Evolutionary conservation across 2,888 invertebrate species (phyloP).

Genomic region (Nipponacmea schrenckii): DNA sequence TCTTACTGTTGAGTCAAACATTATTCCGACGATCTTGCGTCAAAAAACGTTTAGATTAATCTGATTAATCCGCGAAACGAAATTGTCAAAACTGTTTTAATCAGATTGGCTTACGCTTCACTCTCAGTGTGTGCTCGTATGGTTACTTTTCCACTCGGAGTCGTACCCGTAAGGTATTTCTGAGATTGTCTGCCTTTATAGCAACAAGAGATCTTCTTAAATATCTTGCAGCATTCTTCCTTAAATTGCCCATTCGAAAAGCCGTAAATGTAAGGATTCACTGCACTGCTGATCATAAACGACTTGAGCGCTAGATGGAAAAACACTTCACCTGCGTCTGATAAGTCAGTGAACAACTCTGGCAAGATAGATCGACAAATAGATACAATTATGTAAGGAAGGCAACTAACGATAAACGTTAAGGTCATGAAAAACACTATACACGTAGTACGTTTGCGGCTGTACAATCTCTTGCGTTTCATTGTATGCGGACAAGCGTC

Average conservation of each 20-base stretch:
- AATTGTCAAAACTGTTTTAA: no score
- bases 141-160: background rate
- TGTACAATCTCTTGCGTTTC: slow-evolving; percentile 21
- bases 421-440: slow-evolving; percentile 35
- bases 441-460: slow-evolving; percentile 32
- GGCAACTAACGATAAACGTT: slow-evolving; percentile 30
- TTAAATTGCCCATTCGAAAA: slow-evolving; percentile 35
- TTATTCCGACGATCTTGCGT: no score
- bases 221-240: slow-evolving; percentile 15
- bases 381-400: slow-evolving; percentile 31
- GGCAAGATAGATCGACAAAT: slow-evolving; percentile 15
- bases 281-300: slow-evolving; percentile 31
- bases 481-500: background rate
- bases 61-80: no score
- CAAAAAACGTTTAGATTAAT: no score
- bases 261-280: slow-evolving; percentile 36
- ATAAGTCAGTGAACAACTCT: background rate
- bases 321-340: slow-evolving; percentile 19
- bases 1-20: no score
- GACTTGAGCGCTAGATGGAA: slow-evolving; percentile 30
- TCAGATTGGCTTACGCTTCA: background rate
- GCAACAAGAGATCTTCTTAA: background rate
- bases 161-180: background rate
- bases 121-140: background rate
- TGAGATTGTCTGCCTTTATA: background rate